A percentile compares a stretch with the other conserved stretches of the same genome.
These are phyloP conservation scores for Artibeus lituratus DNA, from an alignment of 2,797 vertebrate genomes.

Conservation along the genomic window DNA sequence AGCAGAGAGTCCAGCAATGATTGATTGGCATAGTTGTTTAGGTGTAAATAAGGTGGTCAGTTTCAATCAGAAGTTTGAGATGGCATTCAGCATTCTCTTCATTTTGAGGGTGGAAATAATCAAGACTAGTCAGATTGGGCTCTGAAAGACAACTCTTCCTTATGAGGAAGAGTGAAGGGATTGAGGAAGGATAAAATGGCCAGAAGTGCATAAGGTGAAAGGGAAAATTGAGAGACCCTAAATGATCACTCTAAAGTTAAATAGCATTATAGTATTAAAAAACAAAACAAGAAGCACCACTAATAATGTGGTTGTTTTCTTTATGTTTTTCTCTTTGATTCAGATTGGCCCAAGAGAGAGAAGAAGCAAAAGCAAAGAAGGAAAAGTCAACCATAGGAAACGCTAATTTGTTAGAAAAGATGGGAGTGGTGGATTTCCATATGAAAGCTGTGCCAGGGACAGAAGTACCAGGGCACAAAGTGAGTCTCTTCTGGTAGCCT, in stretches of 20 bases:
- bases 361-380: slow-evolving; percentile 79
- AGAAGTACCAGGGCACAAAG: slow-evolving; percentile 93
- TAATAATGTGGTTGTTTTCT: not conserved
- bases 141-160: not conserved
- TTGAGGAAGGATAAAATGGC: not conserved
- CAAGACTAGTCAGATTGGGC: not conserved
- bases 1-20: not conserved
- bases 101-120: not conserved
- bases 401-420: slow-evolving; percentile 84
- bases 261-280: not conserved
- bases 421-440: slow-evolving; percentile 88
- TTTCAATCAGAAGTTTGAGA: not conserved
- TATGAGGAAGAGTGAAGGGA: not conserved
- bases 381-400: slow-evolving; percentile 72
- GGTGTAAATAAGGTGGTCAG: not conserved
- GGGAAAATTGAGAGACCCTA: not conserved
- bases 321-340: slow-evolving; percentile 46
- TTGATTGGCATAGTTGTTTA: not conserved
- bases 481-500: slow-evolving; percentile 57
- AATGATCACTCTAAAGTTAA: not conserved
- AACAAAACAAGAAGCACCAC: not conserved
- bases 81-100: not conserved
- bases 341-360: slow-evolving; percentile 90
- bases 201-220: not conserved
- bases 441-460: slow-evolving; percentile 97